Evolutionary conservation across 53 echinoderm and acorn worm species (phyloP).

Genomic region (Stichopus horrens): DNA sequence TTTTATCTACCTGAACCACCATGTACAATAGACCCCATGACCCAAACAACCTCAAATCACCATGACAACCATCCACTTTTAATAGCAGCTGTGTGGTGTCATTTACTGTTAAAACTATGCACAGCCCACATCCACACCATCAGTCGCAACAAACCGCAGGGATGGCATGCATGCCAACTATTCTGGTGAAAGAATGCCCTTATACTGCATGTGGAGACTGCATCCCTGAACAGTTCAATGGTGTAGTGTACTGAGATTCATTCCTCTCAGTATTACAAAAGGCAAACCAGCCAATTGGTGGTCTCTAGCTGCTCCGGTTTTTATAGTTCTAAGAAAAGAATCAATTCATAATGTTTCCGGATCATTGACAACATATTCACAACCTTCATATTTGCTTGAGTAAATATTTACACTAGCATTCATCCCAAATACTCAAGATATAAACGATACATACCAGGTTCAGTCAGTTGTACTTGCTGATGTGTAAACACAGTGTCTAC

Average conservation of each 20-base stretch:
- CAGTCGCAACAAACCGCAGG: not conserved
- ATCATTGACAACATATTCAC: not conserved
- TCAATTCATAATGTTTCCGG: not conserved
- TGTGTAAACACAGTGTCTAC: too few species aligned
- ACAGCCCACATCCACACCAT: not conserved
- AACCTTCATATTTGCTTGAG: not conserved
- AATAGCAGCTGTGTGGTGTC: slow-evolving; percentile 20
- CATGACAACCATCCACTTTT: slow-evolving; percentile 11
- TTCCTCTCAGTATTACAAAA: too few species aligned
- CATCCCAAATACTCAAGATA: not conserved
- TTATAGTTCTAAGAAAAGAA: not conserved
- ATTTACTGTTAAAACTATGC: not conserved
- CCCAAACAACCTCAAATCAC: slow-evolving; percentile 30
- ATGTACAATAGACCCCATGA: slow-evolving; percentile 31
- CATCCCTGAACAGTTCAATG: not conserved
- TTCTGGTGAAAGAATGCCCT: not conserved
- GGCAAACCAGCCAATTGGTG: too few species aligned
- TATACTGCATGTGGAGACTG: not conserved
- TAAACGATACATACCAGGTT: too few species aligned
- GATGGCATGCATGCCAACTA: not conserved
- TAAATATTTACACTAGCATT: not conserved
- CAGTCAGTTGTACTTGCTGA: too few species aligned
- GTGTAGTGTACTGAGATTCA: not conserved
- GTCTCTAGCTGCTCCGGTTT: not conserved
- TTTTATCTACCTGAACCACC: not conserved